Percentiles rank a stretch among this genome's conserved stretches.
Evolutionary conservation across 2,888 invertebrate species (phyloP).

Genomic region (Myathropa florea): DNA sequence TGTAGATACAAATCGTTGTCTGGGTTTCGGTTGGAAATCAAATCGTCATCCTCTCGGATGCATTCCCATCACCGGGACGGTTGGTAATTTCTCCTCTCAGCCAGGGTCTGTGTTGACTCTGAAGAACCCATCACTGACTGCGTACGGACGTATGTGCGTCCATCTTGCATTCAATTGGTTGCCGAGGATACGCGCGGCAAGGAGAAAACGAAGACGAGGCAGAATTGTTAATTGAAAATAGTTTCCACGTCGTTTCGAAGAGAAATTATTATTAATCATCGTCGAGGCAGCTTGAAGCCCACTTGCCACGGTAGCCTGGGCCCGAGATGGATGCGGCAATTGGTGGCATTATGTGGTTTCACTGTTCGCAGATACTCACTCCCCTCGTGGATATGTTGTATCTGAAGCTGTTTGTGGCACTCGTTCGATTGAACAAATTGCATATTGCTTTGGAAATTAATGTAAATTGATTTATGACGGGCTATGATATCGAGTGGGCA

Average conservation of each 20-base stretch:
- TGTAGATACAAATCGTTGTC: constrained; percentile 15
- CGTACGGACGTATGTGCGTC: neutral
- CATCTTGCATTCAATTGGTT: neutral
- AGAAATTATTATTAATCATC: constrained; percentile 69
- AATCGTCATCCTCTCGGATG: neutral
- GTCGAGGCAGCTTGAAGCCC: constrained; percentile 21
- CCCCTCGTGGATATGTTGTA: constrained; percentile 40
- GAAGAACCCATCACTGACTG: neutral
- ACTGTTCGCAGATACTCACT: constrained; percentile 28
- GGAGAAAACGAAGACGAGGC: neutral
- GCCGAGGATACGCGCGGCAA: neutral
- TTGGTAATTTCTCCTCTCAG: neutral
- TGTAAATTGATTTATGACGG: constrained; percentile 67
- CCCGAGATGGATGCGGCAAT: constrained; percentile 61
- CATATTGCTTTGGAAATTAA: constrained; percentile 66
- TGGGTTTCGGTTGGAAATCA: constrained; percentile 41
- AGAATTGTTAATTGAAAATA: constrained; percentile 69
- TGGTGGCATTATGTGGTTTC: constrained; percentile 62
- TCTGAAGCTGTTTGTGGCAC: constrained; percentile 65
- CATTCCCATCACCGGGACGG: neutral
- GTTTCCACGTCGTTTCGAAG: constrained; percentile 64
- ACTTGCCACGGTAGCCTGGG: constrained; percentile 13
- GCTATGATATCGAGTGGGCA: constrained; percentile 34
- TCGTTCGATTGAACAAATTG: constrained; percentile 67
- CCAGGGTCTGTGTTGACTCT: neutral